Base-by-base conservation (phyloP, 92 coral and sea anemone genomes). In the Plumapathes pennacea region DNA sequence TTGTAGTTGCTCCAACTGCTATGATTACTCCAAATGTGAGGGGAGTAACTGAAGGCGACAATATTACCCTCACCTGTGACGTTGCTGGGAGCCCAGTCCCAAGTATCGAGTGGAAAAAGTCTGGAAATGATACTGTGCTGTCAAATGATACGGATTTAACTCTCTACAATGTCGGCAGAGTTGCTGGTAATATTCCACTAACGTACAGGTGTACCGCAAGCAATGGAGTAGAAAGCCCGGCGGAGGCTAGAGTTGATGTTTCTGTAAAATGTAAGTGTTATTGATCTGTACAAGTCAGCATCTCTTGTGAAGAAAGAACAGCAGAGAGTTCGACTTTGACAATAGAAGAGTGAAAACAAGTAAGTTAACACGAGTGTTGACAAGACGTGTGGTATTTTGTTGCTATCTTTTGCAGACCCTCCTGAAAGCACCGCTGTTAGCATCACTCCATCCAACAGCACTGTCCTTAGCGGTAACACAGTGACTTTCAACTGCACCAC, bases 401-500 rank as follows among this genome's bases (percentile, higher is more conserved):
- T 24, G 25, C 14, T 57, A 25, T 0, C 28, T 38, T 11, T 50
- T 5, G 12, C 37, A 62, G 69, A 62, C 11, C 20, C 1, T 26
- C 69, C 69, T 33, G 49, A 31, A 46, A 57, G 17, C 7, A 46
- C 57, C 32, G 37, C 23, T 22, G 11, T 62, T 8, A 14, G 43
- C 24, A 2, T 29, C 18, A 1, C 4, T 5, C 69, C 57, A 11
- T 12, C 46, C 17, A 62, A 62, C 25, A 62, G 32, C 22, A 46
- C 57, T 43, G 27, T 62, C 11, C 4, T 62, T 5, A 45, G 10
- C 25, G 56, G 18, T 1, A 43, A 45, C 10, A 22, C 32, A 21
- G 36, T 79, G 29, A 22, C 50, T 4, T 40, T 78, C 4, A 60
- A 46, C 44, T 78, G 85, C 46, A 44, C 56, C 7, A 46, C 80